Conservation (phyloP, 35 echinoderm and acorn worm genomes). For the Diadema setosum region DNA sequence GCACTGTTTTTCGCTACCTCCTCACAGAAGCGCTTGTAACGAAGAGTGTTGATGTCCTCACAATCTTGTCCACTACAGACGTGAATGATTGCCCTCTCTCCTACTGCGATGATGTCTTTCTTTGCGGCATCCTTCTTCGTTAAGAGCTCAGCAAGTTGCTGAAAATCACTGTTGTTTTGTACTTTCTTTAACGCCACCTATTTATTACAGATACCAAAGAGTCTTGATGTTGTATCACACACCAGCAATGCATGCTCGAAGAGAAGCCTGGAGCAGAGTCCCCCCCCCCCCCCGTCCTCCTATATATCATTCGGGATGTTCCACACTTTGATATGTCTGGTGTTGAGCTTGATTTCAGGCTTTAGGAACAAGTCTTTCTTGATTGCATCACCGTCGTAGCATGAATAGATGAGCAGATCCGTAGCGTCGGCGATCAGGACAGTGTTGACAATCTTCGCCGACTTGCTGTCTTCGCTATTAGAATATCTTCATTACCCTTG, state of each 20-base stretch:
- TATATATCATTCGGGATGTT: constrained; percentile 32
- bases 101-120: neutral
- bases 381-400: constrained; percentile 14
- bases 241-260: constrained; percentile 41
- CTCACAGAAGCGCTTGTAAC: neutral
- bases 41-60: neutral
- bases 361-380: constrained; percentile 2
- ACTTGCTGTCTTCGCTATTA: constrained; percentile 47
- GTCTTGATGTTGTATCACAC: constrained; percentile 45
- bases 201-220: constrained; percentile 50
- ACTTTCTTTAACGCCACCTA: neutral
- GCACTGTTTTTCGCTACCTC: neutral
- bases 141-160: constrained; percentile 13
- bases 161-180: neutral
- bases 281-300: neutral
- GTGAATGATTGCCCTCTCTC: neutral
- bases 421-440: constrained; percentile 54
- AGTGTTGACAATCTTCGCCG: neutral
- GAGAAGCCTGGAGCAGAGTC: neutral
- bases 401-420: constrained; percentile 4
- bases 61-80: neutral
- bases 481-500: constrained; percentile 35
- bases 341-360: constrained; percentile 30
- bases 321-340: constrained; percentile 20
- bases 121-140: neutral